Evolutionary conservation across 2,888 invertebrate species (phyloP).

Genomic region (Ditula angustiorana): DNA sequence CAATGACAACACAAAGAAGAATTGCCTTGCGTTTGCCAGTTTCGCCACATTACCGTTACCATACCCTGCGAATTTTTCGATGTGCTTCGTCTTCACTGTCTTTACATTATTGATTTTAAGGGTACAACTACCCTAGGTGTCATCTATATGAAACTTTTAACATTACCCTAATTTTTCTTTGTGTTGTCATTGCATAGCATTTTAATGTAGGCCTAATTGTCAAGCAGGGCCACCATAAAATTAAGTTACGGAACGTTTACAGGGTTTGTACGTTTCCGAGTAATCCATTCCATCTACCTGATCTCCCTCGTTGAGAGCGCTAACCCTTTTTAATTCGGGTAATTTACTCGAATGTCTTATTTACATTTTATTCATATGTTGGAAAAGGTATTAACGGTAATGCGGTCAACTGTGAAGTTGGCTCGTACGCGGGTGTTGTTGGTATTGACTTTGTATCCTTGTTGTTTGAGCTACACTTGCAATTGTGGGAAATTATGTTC

Average conservation of each 20-base stretch:
- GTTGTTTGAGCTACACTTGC: not conserved
- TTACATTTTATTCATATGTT: constrained; percentile 12
- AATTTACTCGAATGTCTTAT: constrained; percentile 19
- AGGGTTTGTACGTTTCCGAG: not conserved
- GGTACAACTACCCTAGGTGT: too few species aligned
- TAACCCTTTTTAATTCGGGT: constrained; percentile 29
- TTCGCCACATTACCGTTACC: too few species aligned
- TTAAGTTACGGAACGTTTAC: not conserved
- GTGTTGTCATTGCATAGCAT: too few species aligned
- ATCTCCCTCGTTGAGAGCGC: constrained; percentile 8
- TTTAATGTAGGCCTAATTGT: not conserved
- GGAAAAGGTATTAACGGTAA: constrained; percentile 1
- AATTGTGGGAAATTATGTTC: not conserved
- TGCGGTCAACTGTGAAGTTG: constrained; percentile 1
- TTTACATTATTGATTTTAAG: too few species aligned
- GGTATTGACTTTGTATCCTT: not conserved
- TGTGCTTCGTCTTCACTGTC: too few species aligned
- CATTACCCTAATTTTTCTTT: too few species aligned
- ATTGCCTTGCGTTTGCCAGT: too few species aligned
- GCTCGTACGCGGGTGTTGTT: not conserved
- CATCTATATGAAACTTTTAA: too few species aligned
- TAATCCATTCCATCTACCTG: constrained; percentile 23
- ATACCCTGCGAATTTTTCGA: too few species aligned
- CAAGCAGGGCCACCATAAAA: constrained; percentile 5
- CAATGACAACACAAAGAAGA: too few species aligned